phyloP scores from a whole-genome alignment of 2,888 invertebrate species.

The Yponomeuta plumbellus region DNA sequence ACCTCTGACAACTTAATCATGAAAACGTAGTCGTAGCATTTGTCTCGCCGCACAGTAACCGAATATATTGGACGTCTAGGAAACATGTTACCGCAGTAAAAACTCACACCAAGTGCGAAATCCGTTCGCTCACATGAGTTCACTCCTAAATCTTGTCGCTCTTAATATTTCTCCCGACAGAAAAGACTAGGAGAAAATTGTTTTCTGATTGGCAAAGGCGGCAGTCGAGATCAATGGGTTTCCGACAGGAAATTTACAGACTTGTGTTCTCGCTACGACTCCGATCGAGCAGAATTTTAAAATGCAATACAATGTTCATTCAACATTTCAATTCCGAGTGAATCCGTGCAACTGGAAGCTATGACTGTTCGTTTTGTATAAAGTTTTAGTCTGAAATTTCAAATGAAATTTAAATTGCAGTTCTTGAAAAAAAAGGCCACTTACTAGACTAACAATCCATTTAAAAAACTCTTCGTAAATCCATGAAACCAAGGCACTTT shows the following conservation, averaged over 20 bases:
- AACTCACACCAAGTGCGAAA: slow-evolving; percentile 5
- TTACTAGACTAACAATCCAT: not conserved
- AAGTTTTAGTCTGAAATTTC: not conserved
- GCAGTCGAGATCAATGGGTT: slow-evolving; percentile 20
- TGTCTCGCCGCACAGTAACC: not conserved
- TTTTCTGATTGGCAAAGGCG: slow-evolving; percentile 36
- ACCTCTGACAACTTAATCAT: too few relatives aligned
- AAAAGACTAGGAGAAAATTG: slow-evolving; percentile 30
- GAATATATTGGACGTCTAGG: not conserved
- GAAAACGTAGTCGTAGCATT: not conserved
- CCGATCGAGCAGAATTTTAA: not conserved
- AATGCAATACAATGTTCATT: not conserved
- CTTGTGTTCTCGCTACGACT: not conserved
- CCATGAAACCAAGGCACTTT: not conserved
- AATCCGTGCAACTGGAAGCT: not conserved
- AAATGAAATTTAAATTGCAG: not conserved
- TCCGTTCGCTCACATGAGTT: slow-evolving; percentile 21
- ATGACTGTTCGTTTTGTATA: not conserved
- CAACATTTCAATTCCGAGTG: not conserved
- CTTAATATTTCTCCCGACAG: slow-evolving; percentile 20
- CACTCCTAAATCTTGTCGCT: slow-evolving; percentile 25
- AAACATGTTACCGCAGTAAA: slow-evolving; percentile 1
- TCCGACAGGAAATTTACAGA: slow-evolving; percentile 17
- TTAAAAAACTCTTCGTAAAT: not conserved
- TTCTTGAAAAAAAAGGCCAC: not conserved